Conservation (phyloP, 2,888 invertebrate species). For the Cheilosia soror region DNA sequence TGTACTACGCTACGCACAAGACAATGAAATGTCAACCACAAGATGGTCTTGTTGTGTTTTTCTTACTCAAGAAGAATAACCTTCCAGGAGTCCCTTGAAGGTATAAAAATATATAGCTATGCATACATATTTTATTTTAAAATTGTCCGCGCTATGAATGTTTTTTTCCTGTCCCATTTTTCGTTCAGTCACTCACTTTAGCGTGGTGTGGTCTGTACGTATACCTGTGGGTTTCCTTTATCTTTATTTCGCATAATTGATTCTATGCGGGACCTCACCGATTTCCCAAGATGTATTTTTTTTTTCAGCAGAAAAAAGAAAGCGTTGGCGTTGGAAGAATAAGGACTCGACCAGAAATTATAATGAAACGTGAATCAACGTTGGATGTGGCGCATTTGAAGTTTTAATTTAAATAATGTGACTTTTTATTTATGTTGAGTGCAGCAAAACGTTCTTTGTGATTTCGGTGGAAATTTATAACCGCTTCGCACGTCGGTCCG, state of each 20-base stretch:
- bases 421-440: conserved; percentile 60
- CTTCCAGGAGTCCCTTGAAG: conserved; percentile 22
- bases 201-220: conserved; percentile 17
- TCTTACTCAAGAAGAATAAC: conserved; percentile 17
- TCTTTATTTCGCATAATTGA: conserved; percentile 75
- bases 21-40: conserved; percentile 69
- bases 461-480: conserved; percentile 43
- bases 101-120: not conserved
- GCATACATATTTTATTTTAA: conserved; percentile 36
- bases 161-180: conserved; percentile 15
- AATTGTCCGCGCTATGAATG: conserved; percentile 57
- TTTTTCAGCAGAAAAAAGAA: conserved; percentile 23
- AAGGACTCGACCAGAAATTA: conserved; percentile 68
- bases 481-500: conserved; percentile 60
- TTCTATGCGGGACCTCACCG: conserved; percentile 68
- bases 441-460: conserved; percentile 27
- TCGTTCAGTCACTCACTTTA: conserved; percentile 40
- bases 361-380: conserved; percentile 74
- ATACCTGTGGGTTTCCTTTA: conserved; percentile 59
- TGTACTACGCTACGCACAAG: conserved; percentile 60
- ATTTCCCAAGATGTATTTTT: conserved; percentile 61
- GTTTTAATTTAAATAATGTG: conserved; percentile 75
- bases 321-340: not conserved
- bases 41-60: conserved; percentile 54
- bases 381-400: conserved; percentile 57